Base-by-base conservation (phyloP, 2,113 vertebrate species). In the Todiramphus saurophagus region DNA sequence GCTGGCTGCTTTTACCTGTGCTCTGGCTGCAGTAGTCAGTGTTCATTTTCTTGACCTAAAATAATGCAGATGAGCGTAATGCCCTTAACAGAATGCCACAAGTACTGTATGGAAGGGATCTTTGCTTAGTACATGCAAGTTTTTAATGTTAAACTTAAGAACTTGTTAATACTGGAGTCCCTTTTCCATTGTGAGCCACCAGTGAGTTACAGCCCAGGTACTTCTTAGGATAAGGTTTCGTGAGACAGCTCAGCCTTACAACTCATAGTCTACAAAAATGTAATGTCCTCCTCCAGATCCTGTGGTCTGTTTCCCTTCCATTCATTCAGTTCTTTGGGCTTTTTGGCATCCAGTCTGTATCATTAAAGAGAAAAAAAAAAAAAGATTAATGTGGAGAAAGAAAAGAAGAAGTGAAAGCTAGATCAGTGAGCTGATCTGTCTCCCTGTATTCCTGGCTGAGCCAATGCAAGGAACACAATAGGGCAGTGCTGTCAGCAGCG, bases 381-480 rank as follows among this genome's bases (percentile, higher is more conserved):
- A 62, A 68, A 60, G 2, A 51, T 55, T 33, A 23, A 59, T 0
- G 2, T 7, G 3, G 4, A 21, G n/a, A 55, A 75, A 88, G 28
- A 82, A 78, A 82, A 68, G 62, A 76, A 82, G 58, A 88, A 35
- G 51, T 27, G 3, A 13, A 73, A 39, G 41, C 85, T 85, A 75
- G 15, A 16, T 50, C 30, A 44, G 31, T 9, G 39, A 44, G 5
- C 35, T 73, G 44, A 16, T 55, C 46, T 44, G 27, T 39, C 44
- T 76, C 37, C 23, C 19, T 4, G 13, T 27, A 2, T 43, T 83
- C 19, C 53, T 30, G 10, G 21, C 12, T 82, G 11, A 60, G 56
- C 13, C 28, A 31, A 0, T 39, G 58, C 2, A 3, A 82, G 23
- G 23, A 39, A 33, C 25, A 16, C 0, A 1, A 6, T 24, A 35